Percentiles rank a stretch among this genome's conserved stretches.
Evolutionary conservation across 2,113 vertebrate species (phyloP).

Genomic region (Zonotrichia leucophrys): DNA sequence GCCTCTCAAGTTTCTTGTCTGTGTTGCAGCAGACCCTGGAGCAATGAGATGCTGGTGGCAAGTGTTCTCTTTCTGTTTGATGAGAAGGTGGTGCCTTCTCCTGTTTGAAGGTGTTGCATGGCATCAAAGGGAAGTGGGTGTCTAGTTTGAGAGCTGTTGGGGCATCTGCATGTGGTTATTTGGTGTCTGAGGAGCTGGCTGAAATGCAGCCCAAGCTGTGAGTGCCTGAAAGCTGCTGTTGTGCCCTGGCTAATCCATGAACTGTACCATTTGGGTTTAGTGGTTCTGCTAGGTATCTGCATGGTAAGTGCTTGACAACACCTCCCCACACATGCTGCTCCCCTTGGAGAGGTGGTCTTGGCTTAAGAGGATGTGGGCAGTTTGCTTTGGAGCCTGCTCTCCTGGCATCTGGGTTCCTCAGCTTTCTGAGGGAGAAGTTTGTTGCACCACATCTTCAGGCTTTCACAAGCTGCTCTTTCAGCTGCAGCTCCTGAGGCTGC

Average conservation of each 20-base stretch:
- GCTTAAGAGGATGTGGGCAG: not conserved
- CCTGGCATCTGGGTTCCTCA: not conserved
- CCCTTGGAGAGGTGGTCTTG: not conserved
- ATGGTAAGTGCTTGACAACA: not conserved
- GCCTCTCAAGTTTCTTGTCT: not conserved
- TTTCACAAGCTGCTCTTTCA: slow-evolving; percentile 6
- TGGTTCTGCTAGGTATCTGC: not conserved
- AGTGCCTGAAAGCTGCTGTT: slow-evolving; percentile 5
- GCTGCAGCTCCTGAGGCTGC: not conserved
- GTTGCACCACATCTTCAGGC: fast-evolving
- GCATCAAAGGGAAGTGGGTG: not conserved
- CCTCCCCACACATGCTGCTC: not conserved
- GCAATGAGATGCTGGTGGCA: not conserved
- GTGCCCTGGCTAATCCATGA: not conserved
- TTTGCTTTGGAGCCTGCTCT: not conserved
- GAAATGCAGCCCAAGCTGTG: not conserved
- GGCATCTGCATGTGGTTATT: not conserved
- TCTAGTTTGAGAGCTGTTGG: not conserved
- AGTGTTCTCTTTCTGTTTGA: not conserved
- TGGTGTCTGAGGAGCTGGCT: not conserved
- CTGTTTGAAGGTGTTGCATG: not conserved
- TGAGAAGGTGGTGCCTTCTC: not conserved
- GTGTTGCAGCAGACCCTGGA: not conserved
- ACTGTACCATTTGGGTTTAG: not conserved
- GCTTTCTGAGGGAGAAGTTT: not conserved